Percentiles rank a stretch among this genome's conserved stretches.
phyloP scores from a whole-genome alignment of 2,888 invertebrate species.

The Diogma glabrata region DNA sequence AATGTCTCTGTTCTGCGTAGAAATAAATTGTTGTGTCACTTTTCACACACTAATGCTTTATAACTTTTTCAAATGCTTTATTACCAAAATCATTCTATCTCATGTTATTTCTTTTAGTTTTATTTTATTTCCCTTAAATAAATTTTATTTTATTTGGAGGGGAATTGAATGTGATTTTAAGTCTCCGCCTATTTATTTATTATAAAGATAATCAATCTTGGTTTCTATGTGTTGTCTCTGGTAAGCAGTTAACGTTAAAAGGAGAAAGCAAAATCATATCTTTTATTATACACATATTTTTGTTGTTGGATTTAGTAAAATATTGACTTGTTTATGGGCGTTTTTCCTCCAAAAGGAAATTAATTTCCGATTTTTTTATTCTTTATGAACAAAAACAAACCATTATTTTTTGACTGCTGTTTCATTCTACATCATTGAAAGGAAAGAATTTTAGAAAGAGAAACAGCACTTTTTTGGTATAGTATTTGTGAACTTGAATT shows the following conservation, averaged over 20 bases:
- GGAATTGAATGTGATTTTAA: no score
- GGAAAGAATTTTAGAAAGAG: no score
- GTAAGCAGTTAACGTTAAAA: background rate
- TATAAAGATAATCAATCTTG: conserved; percentile 5
- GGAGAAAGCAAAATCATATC: conserved; percentile 2
- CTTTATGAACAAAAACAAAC: no score
- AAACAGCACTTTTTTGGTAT: no score
- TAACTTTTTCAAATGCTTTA: conserved; percentile 36
- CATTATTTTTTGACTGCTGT: no score
- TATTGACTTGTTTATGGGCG: conserved; percentile 35
- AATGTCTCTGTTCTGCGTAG: no score
- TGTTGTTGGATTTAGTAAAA: conserved; percentile 15
- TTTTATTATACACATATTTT: conserved; percentile 7
- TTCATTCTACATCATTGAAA: no score
- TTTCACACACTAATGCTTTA: conserved; percentile 28
- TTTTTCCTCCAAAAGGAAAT: conserved; percentile 27
- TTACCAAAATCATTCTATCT: no score
- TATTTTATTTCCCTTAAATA: background rate
- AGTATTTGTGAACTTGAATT: conserved; percentile 7
- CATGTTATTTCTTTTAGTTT: no score
- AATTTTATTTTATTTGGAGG: no score
- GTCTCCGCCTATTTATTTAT: conserved; percentile 29
- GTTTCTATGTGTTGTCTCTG: conserved; percentile 2
- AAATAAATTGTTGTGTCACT: conserved; percentile 9
- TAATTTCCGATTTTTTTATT: no score